A percentile compares a stretch with the other conserved stretches of the same genome.
Conservation (phyloP, 2,113 vertebrate species). For the Eulacestoma nigropectus region DNA sequence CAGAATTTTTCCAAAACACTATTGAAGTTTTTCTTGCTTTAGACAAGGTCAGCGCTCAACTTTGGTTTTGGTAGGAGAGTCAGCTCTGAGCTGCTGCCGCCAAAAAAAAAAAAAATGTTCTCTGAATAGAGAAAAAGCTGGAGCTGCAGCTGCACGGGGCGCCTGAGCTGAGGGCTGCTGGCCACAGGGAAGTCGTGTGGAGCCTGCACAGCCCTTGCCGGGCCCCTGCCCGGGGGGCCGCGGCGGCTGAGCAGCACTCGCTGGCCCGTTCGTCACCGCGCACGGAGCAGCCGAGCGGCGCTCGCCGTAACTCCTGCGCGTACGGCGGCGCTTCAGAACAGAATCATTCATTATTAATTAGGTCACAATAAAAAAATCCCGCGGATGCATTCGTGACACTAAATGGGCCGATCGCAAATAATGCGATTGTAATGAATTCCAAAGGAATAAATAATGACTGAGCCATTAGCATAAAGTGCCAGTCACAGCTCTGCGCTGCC, state of each 20-base stretch:
- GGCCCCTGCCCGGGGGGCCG: not conserved
- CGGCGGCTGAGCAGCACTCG: fast-evolving
- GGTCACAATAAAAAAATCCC: not conserved
- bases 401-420: slow-evolving; percentile 19
- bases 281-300: fast-evolving
- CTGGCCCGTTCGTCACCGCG: fast-evolving
- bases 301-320: fast-evolving
- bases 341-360: slow-evolving; percentile 13
- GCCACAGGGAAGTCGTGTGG: fast-evolving
- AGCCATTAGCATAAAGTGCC: slow-evolving; percentile 38
- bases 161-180: not conserved
- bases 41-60: not conserved
- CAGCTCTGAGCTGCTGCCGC: not conserved
- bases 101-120: no score
- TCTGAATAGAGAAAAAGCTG: not conserved
- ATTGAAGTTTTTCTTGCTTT: not conserved
- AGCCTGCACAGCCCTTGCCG: not conserved
- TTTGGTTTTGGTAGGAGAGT: not conserved
- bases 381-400: not conserved
- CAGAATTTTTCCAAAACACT: not conserved
- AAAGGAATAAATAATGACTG: slow-evolving; percentile 31
- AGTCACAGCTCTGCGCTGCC: slow-evolving; percentile 33
- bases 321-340: not conserved
- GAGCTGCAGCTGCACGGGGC: not conserved
- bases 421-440: slow-evolving; percentile 26